Percentiles rank a stretch among this genome's conserved stretches.
These are phyloP conservation scores for Oscarella lobularis DNA, from an alignment of 37 sponge, comb jelly and placozoan genomes.

Conservation along the genomic window DNA sequence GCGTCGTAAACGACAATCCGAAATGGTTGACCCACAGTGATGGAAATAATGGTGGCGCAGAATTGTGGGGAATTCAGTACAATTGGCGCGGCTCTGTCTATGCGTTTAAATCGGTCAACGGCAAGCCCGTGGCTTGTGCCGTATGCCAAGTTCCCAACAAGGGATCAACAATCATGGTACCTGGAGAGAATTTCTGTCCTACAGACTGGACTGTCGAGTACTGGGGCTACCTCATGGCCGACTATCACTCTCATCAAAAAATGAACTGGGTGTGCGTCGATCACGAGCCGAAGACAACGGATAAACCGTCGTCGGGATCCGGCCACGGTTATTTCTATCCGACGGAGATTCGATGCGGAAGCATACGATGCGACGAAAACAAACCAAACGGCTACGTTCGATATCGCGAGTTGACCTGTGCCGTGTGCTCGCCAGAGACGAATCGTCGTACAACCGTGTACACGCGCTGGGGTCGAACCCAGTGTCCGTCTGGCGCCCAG, in stretches of 20 bases:
- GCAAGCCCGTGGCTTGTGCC: not conserved
- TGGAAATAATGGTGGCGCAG: not conserved
- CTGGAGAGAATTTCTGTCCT: not conserved
- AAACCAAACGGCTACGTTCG: not conserved
- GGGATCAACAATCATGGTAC: not conserved
- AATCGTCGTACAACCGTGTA: not conserved
- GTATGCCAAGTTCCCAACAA: not conserved
- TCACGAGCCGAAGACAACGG: not conserved
- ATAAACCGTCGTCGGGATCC: not conserved
- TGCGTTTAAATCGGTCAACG: not conserved
- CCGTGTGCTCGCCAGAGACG: constrained; percentile 1
- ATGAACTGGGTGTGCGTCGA: not conserved
- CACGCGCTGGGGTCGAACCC: not conserved
- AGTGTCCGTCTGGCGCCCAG: not conserved
- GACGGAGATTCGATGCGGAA: not conserved
- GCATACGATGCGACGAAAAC: not conserved
- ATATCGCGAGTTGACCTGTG: not conserved
- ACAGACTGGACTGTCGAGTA: not conserved
- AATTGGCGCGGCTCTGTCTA: not conserved
- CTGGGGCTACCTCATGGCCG: not conserved
- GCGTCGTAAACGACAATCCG: not conserved
- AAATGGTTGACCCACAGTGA: not conserved
- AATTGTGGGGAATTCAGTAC: not conserved
- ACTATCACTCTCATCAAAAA: not conserved
- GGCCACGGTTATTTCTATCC: not conserved